Evolutionary conservation across 2,113 vertebrate genomes (phyloP), one percentile per base, ranked within the genome.

Genomic region (Pseudorhombus dupliciocellatus): DNA sequence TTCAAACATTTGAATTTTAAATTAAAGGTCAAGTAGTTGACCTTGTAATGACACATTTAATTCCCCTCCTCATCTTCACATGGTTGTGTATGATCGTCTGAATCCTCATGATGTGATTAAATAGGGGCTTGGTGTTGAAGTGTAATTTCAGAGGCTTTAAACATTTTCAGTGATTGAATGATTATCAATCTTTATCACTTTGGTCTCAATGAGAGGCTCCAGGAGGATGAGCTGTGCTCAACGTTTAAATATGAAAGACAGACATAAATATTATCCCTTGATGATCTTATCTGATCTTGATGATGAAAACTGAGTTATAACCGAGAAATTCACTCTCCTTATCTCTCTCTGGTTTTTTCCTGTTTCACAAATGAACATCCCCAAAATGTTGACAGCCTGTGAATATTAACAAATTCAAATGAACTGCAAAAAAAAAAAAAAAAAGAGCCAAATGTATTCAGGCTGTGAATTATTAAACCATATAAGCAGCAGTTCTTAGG

Each of bases 391-490:
- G 60, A 73, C 52, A 67, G 4, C 15, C 4, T 2, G 52, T 67
- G 22, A 75, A 67, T 75, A 71, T 52, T 76, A 63, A 71, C 20
- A 50, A 66, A 44, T 57, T 53, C 20, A 51, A 67, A 77, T 59
- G 24, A 60, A 55, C 40, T 0, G 37, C 21, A 64, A 68, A 44
- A 65, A 71, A 61, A 44, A 15, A 42, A 48, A 64, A 68, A 44
- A 65, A 71, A 61, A 44, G 20, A 42, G 54, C 24, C 28, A 34
- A 74, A 78, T 62, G 56, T 61, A 53, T 70, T 66, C 42, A 40
- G 65, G 18, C 21, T 77, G 30, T 74, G 62, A 53, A 70, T 70
- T 44, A 66, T 73, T 57, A 80, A 80, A 44, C 34, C 7, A 15
- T 15, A 16, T 40, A 40, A 51, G 73, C 69, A 65, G 62, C 61